phyloP scores from a whole-genome alignment of 2,797 vertebrate genomes.

The Arnoldichthys spilopterus region DNA sequence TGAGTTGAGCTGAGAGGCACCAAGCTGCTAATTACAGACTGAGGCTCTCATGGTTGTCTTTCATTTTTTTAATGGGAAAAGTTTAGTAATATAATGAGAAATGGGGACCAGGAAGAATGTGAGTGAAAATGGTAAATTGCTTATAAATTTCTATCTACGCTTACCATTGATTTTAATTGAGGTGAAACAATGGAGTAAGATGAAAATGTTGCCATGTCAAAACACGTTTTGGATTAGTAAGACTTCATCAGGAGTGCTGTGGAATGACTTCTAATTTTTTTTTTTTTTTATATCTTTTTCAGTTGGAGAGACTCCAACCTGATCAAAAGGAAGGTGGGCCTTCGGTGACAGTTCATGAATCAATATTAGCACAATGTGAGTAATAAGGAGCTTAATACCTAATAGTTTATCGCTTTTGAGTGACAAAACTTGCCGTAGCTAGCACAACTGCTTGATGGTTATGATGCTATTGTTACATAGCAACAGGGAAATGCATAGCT shows the following conservation, averaged over 20 bases:
- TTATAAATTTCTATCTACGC: not conserved
- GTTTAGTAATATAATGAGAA: constrained; percentile 32
- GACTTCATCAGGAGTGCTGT: not conserved
- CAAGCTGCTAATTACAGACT: constrained; percentile 45
- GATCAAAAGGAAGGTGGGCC: too few species aligned
- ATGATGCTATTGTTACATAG: too few species aligned
- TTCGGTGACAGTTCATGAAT: too few species aligned
- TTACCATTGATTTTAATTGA: not conserved
- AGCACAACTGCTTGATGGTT: too few species aligned
- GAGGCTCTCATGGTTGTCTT: constrained; percentile 19
- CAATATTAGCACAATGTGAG: too few species aligned
- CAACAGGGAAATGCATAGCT: too few species aligned
- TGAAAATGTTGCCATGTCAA: not conserved
- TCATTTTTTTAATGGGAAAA: constrained; percentile 39
- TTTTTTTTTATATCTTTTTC: too few species aligned
- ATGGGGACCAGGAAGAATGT: constrained; percentile 5
- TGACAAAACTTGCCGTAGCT: too few species aligned
- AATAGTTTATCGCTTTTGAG: too few species aligned
- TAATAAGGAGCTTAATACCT: too few species aligned
- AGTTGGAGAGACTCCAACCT: too few species aligned
- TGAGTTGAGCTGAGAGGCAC: constrained; percentile 35
- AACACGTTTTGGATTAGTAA: not conserved
- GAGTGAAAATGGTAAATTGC: constrained; percentile 6
- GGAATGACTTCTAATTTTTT: not conserved
- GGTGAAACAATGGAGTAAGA: not conserved